These are phyloP conservation scores for Trichosurus vulpecula DNA, from an alignment of 2,797 vertebrate genomes.

Conservation along the genomic window DNA sequence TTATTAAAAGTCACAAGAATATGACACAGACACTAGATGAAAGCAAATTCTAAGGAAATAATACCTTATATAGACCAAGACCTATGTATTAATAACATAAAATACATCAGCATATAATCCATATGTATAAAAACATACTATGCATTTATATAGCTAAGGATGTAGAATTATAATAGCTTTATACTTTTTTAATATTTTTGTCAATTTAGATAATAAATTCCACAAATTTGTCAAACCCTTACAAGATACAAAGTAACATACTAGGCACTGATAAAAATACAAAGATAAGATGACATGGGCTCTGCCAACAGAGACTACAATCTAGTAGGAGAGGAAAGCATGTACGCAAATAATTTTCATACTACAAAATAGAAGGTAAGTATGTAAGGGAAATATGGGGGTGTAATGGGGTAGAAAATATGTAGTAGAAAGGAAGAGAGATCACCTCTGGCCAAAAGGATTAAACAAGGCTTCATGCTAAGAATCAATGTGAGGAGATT, in stretches of 20 bases:
- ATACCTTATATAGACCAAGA: not conserved
- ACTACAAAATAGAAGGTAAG: not conserved
- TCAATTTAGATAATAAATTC: not conserved
- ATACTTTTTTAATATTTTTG: not conserved
- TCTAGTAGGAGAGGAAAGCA: conserved; percentile 5
- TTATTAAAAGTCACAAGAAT: conserved; percentile 44
- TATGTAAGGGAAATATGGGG: not conserved
- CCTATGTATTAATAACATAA: not conserved
- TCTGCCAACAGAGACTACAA: not conserved
- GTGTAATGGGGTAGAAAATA: not conserved
- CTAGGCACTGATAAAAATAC: not conserved
- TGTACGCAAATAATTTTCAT: not conserved
- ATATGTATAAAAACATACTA: not conserved
- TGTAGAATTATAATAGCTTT: not conserved
- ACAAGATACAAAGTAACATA: not conserved
- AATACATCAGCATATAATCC: not conserved
- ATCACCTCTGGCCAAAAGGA: not conserved
- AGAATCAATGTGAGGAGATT: not conserved
- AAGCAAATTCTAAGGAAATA: not conserved
- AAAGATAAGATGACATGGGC: conserved; percentile 16
- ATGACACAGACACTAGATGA: conserved; percentile 48
- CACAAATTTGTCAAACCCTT: not conserved
- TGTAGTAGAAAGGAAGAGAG: not conserved
- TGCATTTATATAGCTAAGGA: not conserved
- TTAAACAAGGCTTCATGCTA: not conserved